phyloP scores from a whole-genome alignment of 2,888 invertebrate species.

The Coleophora deauratella region DNA sequence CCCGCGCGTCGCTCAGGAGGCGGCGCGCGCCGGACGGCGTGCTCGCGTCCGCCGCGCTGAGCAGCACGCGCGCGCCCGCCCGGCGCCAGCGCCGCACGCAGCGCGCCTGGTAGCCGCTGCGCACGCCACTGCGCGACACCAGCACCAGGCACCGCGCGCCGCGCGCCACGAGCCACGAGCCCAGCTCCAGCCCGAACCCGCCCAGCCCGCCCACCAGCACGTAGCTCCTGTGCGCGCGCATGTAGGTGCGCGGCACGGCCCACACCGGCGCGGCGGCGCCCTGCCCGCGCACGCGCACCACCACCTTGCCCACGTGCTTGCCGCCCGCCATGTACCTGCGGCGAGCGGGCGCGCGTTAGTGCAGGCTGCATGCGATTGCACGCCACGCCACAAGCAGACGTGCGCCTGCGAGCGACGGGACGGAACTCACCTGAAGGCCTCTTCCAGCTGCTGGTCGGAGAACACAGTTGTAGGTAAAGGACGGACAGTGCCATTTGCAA shows the following conservation, averaged over 20 bases:
- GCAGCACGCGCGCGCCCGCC: conserved; percentile 13
- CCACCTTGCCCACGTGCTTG: conserved; percentile 97
- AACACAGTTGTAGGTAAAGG: conserved; percentile 92
- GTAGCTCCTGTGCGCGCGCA: conserved; percentile 85
- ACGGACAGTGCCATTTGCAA: conserved; percentile 89
- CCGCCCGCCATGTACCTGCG: conserved; percentile 94
- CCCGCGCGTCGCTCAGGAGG: conserved; percentile 76
- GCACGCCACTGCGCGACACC: conserved; percentile 91
- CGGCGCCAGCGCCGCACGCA: conserved; percentile 73
- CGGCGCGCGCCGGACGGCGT: conserved; percentile 76
- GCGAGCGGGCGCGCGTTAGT: too few relatives aligned
- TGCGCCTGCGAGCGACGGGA: too few relatives aligned
- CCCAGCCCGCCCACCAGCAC: conserved; percentile 91
- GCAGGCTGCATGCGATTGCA: too few relatives aligned
- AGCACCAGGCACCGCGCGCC: conserved; percentile 90
- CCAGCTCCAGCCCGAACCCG: conserved; percentile 95
- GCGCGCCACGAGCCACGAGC: conserved; percentile 89
- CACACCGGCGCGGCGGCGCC: conserved; percentile 74
- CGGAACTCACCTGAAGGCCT: conserved; percentile 81
- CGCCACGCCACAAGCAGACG: too few relatives aligned
- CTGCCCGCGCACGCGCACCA: conserved; percentile 88
- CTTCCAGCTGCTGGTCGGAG: conserved; percentile 89
- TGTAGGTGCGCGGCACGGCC: conserved; percentile 89
- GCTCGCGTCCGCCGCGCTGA: conserved; percentile 66
- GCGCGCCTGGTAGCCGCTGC: conserved; percentile 93